Conservation (phyloP, 2,797 vertebrate genomes). For the Trachurus trachurus region DNA sequence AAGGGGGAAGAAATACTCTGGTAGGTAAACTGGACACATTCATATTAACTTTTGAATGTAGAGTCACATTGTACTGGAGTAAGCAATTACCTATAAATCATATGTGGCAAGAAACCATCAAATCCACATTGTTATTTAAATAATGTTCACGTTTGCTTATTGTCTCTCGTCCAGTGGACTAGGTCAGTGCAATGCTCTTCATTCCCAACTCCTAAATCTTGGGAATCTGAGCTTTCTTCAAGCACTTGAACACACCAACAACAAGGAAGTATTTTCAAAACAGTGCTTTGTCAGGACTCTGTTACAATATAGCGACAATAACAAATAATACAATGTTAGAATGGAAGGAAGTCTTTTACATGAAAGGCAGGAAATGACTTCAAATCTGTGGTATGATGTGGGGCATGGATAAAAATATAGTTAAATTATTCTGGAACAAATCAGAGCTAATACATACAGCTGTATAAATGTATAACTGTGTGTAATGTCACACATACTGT, state of each 20-base stretch:
- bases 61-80: too few species aligned
- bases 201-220: background rate
- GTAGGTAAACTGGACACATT: background rate
- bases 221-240: background rate
- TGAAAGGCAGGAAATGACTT: slow-evolving; percentile 47
- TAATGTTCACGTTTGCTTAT: background rate
- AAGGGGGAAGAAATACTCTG: background rate
- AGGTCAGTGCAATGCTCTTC: background rate
- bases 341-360: slow-evolving; percentile 49
- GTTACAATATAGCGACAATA: slow-evolving; percentile 18
- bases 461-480: background rate
- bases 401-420: background rate
- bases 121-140: background rate
- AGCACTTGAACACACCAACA: slow-evolving; percentile 17
- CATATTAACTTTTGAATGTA: too few species aligned
- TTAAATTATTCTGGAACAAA: background rate
- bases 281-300: background rate
- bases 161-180: background rate
- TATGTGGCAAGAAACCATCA: background rate
- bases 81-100: background rate
- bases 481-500: background rate
- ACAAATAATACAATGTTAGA: slow-evolving; percentile 30
- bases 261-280: background rate
- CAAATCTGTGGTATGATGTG: background rate
- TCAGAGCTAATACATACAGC: background rate